Base-by-base conservation (phyloP, 2,888 invertebrate species). In the Mythimna vitellina region DNA sequence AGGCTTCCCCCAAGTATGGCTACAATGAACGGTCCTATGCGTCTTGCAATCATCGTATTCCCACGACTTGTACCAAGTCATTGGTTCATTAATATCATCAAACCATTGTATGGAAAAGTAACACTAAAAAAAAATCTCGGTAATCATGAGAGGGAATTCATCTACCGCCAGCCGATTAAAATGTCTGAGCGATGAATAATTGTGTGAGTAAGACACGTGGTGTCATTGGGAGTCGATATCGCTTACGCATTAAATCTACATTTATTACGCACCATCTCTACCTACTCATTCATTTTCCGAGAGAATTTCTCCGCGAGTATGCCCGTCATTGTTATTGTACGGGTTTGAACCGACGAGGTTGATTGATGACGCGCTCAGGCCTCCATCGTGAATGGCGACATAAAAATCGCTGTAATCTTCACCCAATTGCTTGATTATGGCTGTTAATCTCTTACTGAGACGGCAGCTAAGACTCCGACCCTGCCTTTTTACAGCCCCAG, bases 391-490 rank as follows among this genome's bases (percentile, higher is more conserved):
- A 86, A 87, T 83, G 83, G 87, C 81, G 89, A 92, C 92, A 93
- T 94, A 94, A 95, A 94, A 95, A 94, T 93, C 91, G 92, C 90
- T 91, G 93, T 94, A 94, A 95, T 95, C 93, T 93, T 85, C 91
- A 86, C 90, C 89, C 94, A 94, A 95, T 95, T 93, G 94, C 95
- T 94, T 94, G 94, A 95, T 95, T 95, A 94, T 94, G 85, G 93
- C 92, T 93, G 92, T 94, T 95, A 95, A 95, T 95, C 94, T 94
- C 91, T 89, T 88, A 90, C 90, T 88, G 89, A 92, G 92, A 92
- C 90, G 90, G 92, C 88, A 88, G 88, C 89, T 89, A 86, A 89
- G 69, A 54, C 89, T 87, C 86, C 86, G 74, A 84, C 84, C 84
- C 82, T 81, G 86, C 82, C 84, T 88, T 93, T 94, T 94, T 93